Base-by-base conservation (phyloP, 2,797 vertebrate genomes). In the Podarcis lilfordi region DNA sequence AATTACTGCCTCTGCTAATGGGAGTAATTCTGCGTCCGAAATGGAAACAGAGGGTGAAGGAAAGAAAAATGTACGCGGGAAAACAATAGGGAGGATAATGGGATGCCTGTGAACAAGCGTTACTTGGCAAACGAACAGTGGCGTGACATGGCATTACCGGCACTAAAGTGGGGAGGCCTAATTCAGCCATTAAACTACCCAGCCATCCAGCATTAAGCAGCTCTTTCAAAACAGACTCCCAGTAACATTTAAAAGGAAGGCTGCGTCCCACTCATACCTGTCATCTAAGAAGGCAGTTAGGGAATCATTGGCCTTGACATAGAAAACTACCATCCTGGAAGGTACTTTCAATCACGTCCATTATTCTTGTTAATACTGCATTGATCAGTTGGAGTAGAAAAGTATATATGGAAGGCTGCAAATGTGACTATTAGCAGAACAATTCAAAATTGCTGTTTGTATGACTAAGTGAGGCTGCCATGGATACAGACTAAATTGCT, bases 1-100 rank as follows among this genome's bases (percentile, higher is more conserved):
- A 92, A 86, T 93, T 92, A 86, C 72, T 86, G 88, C 76, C 75
- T 91, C 78, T 68, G 84, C 82, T 91, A 91, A 88, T 15, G 84
- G 87, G 50, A 92, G 23, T 45, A 43, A 61, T 86, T 68, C 86
- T 59, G 21, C 37, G 78, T 86, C 83, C 7, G 85, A 71, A 86
- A 87, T 3, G 2, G 64, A 87, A 91, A 61, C 2, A 0, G n/a
- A 87, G 86, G 81, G 55, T 75, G 29, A 68, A 80, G 77, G 75
- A 75, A 83, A 64, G 0, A 17, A 19, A 86, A 79, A 91, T 35
- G 59, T 55, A 91, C 50, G 5, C 6, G 27, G 69, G 69, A 66
- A 64, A 86, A 80, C 78, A 71, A 23, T 0, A 3, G 0, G 1
- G 0, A 72, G 25, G 6, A 59, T 50, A 29, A 84, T 59, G 40